These are phyloP conservation scores for Aplysina aerophoba DNA, from an alignment of 37 sponge, comb jelly and placozoan genomes.

Conservation along the genomic window DNA sequence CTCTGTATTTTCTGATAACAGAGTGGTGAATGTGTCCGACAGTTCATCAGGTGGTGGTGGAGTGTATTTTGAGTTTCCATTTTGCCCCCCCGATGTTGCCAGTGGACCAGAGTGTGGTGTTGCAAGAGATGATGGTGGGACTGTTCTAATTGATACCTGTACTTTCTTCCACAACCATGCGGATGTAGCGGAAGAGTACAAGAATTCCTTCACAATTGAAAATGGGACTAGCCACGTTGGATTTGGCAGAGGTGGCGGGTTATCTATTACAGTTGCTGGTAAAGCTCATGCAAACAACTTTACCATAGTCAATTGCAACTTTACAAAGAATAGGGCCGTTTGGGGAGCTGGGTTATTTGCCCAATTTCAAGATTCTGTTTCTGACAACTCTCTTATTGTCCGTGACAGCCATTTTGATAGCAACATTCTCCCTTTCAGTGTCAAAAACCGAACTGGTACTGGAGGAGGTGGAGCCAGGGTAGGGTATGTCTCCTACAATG, in stretches of 20 bases:
- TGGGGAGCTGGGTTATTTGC: constrained; percentile 75
- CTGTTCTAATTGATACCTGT: constrained; percentile 32
- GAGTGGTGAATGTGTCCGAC: neutral
- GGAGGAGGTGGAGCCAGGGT: constrained; percentile 40
- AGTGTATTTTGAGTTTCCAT: constrained; percentile 52
- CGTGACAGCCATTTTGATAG: constrained; percentile 8
- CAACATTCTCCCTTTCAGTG: constrained; percentile 22
- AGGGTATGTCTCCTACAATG: constrained; percentile 19
- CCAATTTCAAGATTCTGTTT: constrained; percentile 45
- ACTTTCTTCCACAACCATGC: constrained; percentile 35
- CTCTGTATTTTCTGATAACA: constrained; percentile 36
- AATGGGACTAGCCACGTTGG: constrained; percentile 43
- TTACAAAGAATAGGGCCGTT: constrained; percentile 59
- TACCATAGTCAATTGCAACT: constrained; percentile 35
- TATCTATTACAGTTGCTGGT: constrained; percentile 66
- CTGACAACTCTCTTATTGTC: constrained; percentile 42
- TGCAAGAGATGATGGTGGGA: neutral
- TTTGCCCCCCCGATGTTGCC: neutral
- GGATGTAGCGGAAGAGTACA: neutral
- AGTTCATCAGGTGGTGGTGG: constrained; percentile 39
- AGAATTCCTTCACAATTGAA: neutral
- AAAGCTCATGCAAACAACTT: constrained; percentile 53
- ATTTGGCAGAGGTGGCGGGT: constrained; percentile 79
- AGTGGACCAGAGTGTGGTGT: neutral
- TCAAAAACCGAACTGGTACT: constrained; percentile 25